phyloP scores from a whole-genome alignment of 1,140 invertebrate species.

The Papilio polyxenes region DNA sequence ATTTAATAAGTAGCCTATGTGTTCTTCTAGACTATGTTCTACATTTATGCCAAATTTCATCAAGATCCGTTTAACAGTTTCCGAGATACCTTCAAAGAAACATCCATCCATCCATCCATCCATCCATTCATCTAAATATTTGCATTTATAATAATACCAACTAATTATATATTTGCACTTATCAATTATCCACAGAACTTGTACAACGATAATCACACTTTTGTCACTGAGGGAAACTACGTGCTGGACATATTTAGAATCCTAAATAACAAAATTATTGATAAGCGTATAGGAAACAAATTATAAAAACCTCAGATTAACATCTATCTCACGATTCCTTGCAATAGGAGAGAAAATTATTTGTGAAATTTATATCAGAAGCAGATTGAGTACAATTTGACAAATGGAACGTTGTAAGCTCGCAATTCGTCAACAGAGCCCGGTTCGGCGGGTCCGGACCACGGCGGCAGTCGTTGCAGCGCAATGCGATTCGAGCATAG shows the following conservation, averaged over 20 bases:
- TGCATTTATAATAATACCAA: too few species aligned
- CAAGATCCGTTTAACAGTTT: too few species aligned
- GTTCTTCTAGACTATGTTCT: too few species aligned
- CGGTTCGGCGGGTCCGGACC: constrained; percentile 39
- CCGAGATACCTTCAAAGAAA: too few species aligned
- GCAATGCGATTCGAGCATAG: constrained; percentile 71
- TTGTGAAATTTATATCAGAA: constrained; percentile 6
- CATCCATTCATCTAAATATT: too few species aligned
- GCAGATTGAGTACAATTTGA: constrained; percentile 23
- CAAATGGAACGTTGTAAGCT: constrained; percentile 26
- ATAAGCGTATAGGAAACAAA: not conserved
- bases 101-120: too few species aligned
- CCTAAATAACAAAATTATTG: not conserved
- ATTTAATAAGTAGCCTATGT: too few species aligned
- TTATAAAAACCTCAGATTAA: not conserved
- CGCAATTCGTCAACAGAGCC: constrained; percentile 43
- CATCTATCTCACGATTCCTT: not conserved
- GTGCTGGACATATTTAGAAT: not conserved
- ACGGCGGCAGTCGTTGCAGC: constrained; percentile 47
- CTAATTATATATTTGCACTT: too few species aligned
- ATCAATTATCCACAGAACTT: not conserved
- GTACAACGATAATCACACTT: not conserved
- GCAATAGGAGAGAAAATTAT: not conserved
- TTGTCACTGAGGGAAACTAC: too few species aligned
- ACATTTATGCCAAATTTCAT: too few species aligned